Percentiles rank a stretch among this genome's conserved stretches.
These are phyloP conservation scores for Noctua fimbriata DNA, from an alignment of 2,888 invertebrate genomes.

Conservation along the genomic window DNA sequence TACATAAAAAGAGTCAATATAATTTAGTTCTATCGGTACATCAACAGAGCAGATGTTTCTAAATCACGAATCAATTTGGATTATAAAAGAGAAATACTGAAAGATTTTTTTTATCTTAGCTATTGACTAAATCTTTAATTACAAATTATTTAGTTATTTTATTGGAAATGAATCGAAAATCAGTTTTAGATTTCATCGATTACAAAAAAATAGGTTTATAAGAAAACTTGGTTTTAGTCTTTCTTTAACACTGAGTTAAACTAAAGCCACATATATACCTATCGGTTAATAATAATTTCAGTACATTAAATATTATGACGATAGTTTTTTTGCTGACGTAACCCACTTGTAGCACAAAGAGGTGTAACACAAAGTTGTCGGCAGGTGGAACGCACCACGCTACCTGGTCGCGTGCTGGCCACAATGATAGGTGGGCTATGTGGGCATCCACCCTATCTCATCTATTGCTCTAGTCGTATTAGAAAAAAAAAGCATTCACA, in stretches of 20 bases:
- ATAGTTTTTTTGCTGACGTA: slow-evolving; percentile 61
- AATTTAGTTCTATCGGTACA: slow-evolving; percentile 19
- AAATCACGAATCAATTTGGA: slow-evolving; percentile 7
- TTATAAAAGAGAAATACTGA: neutral
- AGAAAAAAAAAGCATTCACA: slow-evolving; percentile 60
- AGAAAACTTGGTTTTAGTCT: neutral
- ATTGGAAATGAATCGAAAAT: neutral
- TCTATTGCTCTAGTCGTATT: slow-evolving; percentile 42
- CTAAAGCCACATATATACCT: neutral
- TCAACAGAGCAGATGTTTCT: slow-evolving; percentile 7
- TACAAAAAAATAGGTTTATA: neutral
- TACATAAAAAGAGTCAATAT: slow-evolving; percentile 31
- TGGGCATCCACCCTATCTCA: slow-evolving; percentile 61
- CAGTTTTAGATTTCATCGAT: fast-evolving
- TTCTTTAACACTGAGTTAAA: neutral
- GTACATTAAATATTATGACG: slow-evolving; percentile 47
- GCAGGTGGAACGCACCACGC: slow-evolving; percentile 61
- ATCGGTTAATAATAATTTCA: slow-evolving; percentile 8
- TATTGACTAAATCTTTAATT: neutral
- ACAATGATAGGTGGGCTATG: slow-evolving; percentile 63
- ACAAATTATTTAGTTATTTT: neutral
- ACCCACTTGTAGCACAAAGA: slow-evolving; percentile 63
- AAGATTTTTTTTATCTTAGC: neutral
- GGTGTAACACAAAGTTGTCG: slow-evolving; percentile 49
- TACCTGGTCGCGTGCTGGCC: slow-evolving; percentile 77